A percentile compares a stretch with the other conserved stretches of the same genome.
phyloP scores from a whole-genome alignment of 1,140 invertebrate genomes.

The Nautilus pompilius region DNA sequence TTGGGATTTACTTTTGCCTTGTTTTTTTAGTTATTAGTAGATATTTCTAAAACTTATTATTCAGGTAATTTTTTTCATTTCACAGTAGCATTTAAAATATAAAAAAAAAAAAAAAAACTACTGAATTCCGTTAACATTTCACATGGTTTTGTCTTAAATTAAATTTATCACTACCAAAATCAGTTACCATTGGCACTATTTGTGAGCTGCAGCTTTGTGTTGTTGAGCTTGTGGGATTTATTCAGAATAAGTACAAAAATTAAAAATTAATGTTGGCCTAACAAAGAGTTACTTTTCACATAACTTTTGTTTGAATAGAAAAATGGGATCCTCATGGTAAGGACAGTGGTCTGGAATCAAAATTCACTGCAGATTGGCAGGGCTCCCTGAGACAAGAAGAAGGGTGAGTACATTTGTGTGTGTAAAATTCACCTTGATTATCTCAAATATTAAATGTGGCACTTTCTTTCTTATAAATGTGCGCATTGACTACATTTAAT shows the following conservation, averaged over 20 bases:
- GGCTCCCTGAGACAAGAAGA: conserved; percentile 22
- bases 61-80: too few relatives aligned
- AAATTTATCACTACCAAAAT: too few relatives aligned
- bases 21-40: too few relatives aligned
- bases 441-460: neutral
- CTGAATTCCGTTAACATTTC: too few relatives aligned
- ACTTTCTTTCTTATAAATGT: too few relatives aligned
- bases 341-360: conserved; percentile 15
- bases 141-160: too few relatives aligned
- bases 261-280: neutral
- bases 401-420: conserved; percentile 16
- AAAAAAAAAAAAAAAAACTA: too few relatives aligned
- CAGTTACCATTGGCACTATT: neutral
- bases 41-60: too few relatives aligned
- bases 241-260: neutral
- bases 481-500: too few relatives aligned
- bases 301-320: conserved; percentile 32
- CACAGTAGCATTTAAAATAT: too few relatives aligned
- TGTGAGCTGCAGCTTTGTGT: neutral
- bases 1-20: too few relatives aligned
- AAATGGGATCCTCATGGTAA: conserved; percentile 56
- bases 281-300: neutral
- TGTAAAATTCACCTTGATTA: neutral
- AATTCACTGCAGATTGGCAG: conserved; percentile 22
- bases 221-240: neutral